Base-by-base conservation (phyloP, 2,888 invertebrate genomes). In the Aporophyla lueneburgensis region DNA sequence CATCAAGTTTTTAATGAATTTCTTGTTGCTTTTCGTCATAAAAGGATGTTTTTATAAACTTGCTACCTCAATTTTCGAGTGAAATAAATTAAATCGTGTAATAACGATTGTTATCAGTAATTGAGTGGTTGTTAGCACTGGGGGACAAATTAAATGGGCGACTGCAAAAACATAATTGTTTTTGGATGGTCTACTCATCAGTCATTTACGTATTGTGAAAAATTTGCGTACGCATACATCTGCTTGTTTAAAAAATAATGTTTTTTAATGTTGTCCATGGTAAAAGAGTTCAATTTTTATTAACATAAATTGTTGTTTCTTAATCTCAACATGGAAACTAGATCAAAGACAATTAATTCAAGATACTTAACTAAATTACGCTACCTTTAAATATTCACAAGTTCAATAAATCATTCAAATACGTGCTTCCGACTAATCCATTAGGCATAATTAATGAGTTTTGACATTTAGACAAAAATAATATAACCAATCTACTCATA, bases 71-170 rank as follows among this genome's bases (percentile, higher is more conserved):
- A 77, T 90, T 90, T 87, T 86, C 61, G 77, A 85, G 84, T 88
- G 85, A 91, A 90, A 89, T 86, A 86, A 88, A 91, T 91, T 91
- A 90, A 91, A 91, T 89, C 89, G 88, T 87, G 86, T 92, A 94
- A 93, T 93, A 92, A 92, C 84, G 95, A 95, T 95, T 89, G 84
- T 90, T 93, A 95, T 95, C 95, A 86, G 86, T 94, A 94, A 95
- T 94, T 94, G 93, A 91, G 86, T 84, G 81, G 69, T 76, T 67
- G 51, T 71, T 73, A 71, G 74, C 74, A 76, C n/a, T 83, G 65
- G 70, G 66, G 81, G 84, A 84, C 88, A 81, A 12, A 71, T 81
- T 80, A 77, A 86, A 82, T 74, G 73, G 74, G 69, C 46, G 7
- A 58, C 21, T n/a, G 14, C 6, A 63, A 73, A 82, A 78, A 68